Percentiles rank a stretch among this genome's conserved stretches.
These are phyloP conservation scores for Xenopus laevis DNA, from an alignment of 2,113 vertebrate species.

Conservation along the genomic window DNA sequence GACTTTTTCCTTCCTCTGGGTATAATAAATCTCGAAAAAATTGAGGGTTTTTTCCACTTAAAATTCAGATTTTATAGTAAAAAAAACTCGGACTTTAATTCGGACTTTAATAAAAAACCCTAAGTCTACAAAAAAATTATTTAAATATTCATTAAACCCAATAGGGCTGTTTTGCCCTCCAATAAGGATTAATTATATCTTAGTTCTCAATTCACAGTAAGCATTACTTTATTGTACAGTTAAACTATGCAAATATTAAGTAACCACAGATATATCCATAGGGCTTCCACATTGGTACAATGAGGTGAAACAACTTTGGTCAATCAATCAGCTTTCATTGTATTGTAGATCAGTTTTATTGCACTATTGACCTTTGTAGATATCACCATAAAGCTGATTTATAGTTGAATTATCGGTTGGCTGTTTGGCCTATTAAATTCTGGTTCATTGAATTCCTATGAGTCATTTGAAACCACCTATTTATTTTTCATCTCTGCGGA, in stretches of 20 bases:
- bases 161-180: too few species aligned
- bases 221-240: not conserved
- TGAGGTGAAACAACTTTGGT: not conserved
- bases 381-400: conserved; percentile 32
- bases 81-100: too few species aligned
- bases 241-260: not conserved
- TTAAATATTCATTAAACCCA: too few species aligned
- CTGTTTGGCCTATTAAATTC: conserved; percentile 5
- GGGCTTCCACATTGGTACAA: not conserved
- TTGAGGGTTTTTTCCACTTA: too few species aligned
- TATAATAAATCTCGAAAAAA: too few species aligned
- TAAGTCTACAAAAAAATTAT: too few species aligned
- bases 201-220: too few species aligned
- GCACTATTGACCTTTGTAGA: conserved; percentile 32
- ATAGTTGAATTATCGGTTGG: conserved; percentile 26
- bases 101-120: too few species aligned
- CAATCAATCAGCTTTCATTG: not conserved
- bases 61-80: too few species aligned
- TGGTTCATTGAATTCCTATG: conserved; percentile 18
- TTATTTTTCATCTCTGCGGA: not conserved
- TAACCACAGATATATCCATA: not conserved
- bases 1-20: too few species aligned
- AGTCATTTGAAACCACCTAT: not conserved
- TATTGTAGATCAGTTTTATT: conserved; percentile 22
- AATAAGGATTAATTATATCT: too few species aligned